Percentiles rank a stretch among this genome's conserved stretches.
These are phyloP conservation scores for Dynastes grantii DNA, from an alignment of 2,888 invertebrate genomes.

Conservation along the genomic window DNA sequence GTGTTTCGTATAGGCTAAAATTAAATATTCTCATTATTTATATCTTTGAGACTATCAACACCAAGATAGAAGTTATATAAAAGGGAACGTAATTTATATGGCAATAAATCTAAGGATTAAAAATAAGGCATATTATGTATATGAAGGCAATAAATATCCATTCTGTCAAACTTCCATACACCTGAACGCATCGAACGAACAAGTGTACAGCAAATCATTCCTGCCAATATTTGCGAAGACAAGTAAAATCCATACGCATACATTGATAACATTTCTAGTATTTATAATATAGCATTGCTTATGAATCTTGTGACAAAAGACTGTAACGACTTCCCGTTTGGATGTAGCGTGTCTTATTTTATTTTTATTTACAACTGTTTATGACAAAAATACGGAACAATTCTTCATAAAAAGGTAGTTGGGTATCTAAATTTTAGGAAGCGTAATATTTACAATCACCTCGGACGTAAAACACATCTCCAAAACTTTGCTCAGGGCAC, in stretches of 20 bases:
- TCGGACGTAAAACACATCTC: too few species aligned
- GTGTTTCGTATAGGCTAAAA: background rate
- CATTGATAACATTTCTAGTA: constrained; percentile 3
- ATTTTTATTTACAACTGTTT: background rate
- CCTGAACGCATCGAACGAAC: background rate
- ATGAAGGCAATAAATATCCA: constrained; percentile 12
- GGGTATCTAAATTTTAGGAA: too few species aligned
- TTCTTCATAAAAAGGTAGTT: background rate
- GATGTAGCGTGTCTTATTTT: background rate
- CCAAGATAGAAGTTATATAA: constrained; percentile 14
- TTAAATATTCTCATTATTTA: constrained; percentile 18
- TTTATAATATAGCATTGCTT: background rate
- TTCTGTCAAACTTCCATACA: constrained; percentile 16
- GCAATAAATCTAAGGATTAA: constrained; percentile 12
- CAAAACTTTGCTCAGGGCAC: too few species aligned
- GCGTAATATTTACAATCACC: too few species aligned
- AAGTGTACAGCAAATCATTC: constrained; percentile 20
- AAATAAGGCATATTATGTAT: constrained; percentile 21
- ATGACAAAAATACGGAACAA: constrained; percentile 12
- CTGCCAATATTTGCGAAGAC: constrained; percentile 27
- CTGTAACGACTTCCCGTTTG: background rate
- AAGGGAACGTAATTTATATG: constrained; percentile 10
- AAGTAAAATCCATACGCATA: background rate
- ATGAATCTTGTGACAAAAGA: background rate
- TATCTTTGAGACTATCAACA: background rate